These are phyloP conservation scores for Steromphala cineraria DNA, from an alignment of 2,888 invertebrate species.

Conservation along the genomic window DNA sequence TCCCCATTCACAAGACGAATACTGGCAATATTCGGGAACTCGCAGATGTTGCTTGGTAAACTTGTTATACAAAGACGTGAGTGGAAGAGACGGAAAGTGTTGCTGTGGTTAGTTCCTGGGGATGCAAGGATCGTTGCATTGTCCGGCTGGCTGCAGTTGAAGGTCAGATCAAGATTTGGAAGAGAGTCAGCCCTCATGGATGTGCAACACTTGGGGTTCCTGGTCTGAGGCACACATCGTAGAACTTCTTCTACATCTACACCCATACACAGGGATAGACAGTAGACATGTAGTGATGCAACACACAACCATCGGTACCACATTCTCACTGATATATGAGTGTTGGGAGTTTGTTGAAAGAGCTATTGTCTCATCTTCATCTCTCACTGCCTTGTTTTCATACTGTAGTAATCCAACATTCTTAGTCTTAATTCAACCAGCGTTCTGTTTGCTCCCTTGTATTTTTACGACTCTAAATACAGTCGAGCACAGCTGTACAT, in stretches of 20 bases:
- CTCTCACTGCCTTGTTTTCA: no score
- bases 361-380: no score
- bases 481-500: no score
- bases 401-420: no score
- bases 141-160: not conserved
- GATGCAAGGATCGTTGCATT: not conserved
- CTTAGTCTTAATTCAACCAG: no score
- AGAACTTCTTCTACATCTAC: not conserved
- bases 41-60: not conserved
- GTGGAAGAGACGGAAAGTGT: not conserved
- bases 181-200: not conserved
- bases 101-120: not conserved
- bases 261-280: not conserved
- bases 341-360: no score
- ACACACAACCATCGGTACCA: no score
- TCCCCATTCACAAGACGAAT: not conserved
- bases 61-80: not conserved
- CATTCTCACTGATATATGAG: no score
- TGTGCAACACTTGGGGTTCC: not conserved
- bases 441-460: no score
- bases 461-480: no score
- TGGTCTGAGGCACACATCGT: not conserved
- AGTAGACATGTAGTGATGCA: not conserved
- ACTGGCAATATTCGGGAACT: not conserved
- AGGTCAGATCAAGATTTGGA: not conserved